Evolutionary conservation across 2,888 invertebrate species (phyloP), one percentile per base, ranked within the genome.

Genomic region (Psylliodes chrysocephalus): DNA sequence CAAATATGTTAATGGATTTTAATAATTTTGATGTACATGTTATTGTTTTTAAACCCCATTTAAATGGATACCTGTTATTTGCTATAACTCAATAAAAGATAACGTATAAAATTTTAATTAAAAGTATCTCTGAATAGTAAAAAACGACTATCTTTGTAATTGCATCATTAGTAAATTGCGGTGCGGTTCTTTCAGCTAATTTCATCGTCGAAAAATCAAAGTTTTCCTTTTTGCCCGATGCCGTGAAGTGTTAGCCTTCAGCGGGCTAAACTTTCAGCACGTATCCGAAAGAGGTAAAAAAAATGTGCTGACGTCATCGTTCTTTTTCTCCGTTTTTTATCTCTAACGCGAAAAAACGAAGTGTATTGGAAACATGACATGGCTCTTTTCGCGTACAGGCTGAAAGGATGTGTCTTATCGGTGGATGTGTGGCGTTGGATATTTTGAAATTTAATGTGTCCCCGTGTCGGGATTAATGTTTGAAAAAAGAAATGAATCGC

Each of bases 291-390:
- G 19, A 15, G 19, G 47, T 35, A 18, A 46, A 57, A 55, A 55
- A 56, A 47, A n/a, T n/a, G n/a, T n/a, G n/a, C 15, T 38, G 57
- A 33, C 28, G 46, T 47, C 35, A 15, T 57, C 57, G 47, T 19
- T 15, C 19, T 30, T 40, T 30, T 42, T 53, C 40, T 55, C 38
- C 18, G n/a, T 44, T 56, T 47, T 57, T 57, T 57, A 47, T 57
- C 57, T 35, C 35, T 42, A 14, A 19, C 33, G 14, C 1, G 30
- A 35, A 57, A 56, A 46, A 57, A 46, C 33, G 22, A 47, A 57
- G 57, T 47, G 47, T 47, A 57, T 57, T 57, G 35, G 35, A 57
- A 57, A 35, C 57, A 57, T 57, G 57, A 57, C 57, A 57, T 38
- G 19, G 47, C 57, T 33, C 7, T 47, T 46, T 47, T 57, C 47